phyloP scores from a whole-genome alignment of 2,113 vertebrate species.

The Pseudonaja textilis region DNA sequence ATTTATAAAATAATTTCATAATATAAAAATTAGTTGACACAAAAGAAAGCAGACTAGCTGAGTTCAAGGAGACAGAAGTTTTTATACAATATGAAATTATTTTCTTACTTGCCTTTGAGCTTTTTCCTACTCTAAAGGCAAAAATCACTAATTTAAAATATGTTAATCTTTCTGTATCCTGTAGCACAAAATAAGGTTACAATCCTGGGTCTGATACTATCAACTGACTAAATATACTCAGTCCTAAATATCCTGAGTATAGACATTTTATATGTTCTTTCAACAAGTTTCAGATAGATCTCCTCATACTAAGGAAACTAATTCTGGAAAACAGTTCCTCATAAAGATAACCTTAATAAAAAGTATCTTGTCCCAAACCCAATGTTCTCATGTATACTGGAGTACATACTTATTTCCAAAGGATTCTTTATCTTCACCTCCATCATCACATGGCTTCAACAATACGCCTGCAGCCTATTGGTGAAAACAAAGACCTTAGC shows the following conservation, averaged over 20 bases:
- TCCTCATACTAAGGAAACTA: not conserved
- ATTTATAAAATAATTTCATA: not conserved
- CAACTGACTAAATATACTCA: not conserved
- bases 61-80: not conserved
- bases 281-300: not conserved
- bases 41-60: not conserved
- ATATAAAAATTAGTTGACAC: not conserved
- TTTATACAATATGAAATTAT: not conserved
- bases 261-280: not conserved
- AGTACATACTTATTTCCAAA: constrained; percentile 79
- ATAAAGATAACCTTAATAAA: not conserved
- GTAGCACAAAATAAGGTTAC: not conserved
- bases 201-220: not conserved
- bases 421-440: constrained; percentile 79
- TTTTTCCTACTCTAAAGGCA: not conserved
- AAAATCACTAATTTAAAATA: not conserved
- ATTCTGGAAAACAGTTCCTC: not conserved
- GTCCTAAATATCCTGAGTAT: not conserved
- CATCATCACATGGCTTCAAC: constrained; percentile 79
- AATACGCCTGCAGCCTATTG: constrained; percentile 67
- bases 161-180: not conserved
- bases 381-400: not conserved
- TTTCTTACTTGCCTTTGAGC: not conserved
- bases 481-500: constrained; percentile 43
- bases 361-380: constrained; percentile 8